Conservation (phyloP, 2,113 vertebrate species). For the Phasianus colchicus region DNA sequence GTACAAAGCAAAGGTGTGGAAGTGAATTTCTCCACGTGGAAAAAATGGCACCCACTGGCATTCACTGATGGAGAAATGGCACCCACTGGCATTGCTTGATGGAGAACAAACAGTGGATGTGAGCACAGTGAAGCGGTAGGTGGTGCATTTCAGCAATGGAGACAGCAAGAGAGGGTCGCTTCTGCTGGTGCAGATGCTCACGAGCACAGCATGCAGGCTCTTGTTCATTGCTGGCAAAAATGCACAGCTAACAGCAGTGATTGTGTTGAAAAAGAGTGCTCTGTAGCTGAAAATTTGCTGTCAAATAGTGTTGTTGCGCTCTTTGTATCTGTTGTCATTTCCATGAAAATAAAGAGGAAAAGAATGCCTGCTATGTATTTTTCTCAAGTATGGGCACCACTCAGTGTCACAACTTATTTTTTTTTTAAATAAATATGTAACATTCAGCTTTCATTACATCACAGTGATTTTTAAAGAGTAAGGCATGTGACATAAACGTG, state of each 20-base stretch:
- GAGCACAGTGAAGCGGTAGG: background rate
- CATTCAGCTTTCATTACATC: background rate
- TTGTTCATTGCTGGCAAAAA: too few relatives aligned
- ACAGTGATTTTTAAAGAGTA: background rate
- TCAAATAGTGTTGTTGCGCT: background rate
- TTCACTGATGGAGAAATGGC: background rate
- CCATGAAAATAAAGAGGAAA: background rate
- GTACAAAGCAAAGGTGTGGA: too few relatives aligned
- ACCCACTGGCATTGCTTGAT: background rate
- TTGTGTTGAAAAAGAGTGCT: too few relatives aligned
- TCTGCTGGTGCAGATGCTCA: background rate
- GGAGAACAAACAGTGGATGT: background rate
- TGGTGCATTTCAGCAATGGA: background rate
- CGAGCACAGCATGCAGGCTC: background rate
- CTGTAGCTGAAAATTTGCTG: background rate
- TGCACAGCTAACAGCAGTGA: too few relatives aligned
- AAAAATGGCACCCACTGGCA: background rate
- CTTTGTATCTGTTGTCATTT: background rate
- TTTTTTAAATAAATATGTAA: background rate
- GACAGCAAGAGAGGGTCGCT: background rate
- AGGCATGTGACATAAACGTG: constrained; percentile 12
- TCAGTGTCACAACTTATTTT: background rate
- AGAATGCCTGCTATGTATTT: background rate
- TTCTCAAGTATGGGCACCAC: background rate
- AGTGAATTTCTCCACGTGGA: background rate